Evolutionary conservation across 1,140 invertebrate genomes (phyloP).

Genomic region (Drosophila punjabiensis): DNA sequence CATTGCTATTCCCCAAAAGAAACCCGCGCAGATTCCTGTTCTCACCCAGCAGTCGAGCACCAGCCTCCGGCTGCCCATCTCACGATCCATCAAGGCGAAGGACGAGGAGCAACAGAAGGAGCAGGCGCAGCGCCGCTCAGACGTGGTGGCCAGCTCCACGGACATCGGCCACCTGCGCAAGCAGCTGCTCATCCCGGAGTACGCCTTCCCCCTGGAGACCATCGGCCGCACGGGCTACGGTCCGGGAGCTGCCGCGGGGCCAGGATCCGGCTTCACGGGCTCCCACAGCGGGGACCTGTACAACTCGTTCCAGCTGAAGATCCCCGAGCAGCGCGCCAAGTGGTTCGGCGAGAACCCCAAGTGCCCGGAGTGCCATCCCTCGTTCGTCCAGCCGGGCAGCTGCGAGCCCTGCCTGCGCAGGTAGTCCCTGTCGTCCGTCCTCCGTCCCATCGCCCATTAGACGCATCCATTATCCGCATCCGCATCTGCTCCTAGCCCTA

Average conservation of each 20-base stretch:
- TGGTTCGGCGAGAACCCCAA: slow-evolving; percentile 87
- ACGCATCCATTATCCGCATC: slow-evolving; percentile 44
- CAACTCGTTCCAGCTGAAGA: slow-evolving; percentile 87
- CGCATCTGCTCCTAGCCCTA: slow-evolving; percentile 37
- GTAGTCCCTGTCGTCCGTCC: slow-evolving; percentile 50
- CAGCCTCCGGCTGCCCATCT: slow-evolving; percentile 56
- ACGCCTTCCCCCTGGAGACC: slow-evolving; percentile 86
- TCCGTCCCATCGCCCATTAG: slow-evolving; percentile 53
- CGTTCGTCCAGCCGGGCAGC: slow-evolving; percentile 87
- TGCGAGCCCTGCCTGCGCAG: slow-evolving; percentile 87
- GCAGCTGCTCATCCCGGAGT: slow-evolving; percentile 86
- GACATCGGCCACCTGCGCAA: slow-evolving; percentile 80
- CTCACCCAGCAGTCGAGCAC: slow-evolving; percentile 23
- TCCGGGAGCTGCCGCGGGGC: slow-evolving; percentile 25
- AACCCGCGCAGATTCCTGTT: slow-evolving; percentile 1
- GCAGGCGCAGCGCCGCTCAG: slow-evolving; percentile 52
- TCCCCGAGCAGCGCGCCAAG: slow-evolving; percentile 85
- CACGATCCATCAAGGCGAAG: slow-evolving; percentile 74
- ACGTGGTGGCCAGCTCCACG: slow-evolving; percentile 49
- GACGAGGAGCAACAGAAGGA: slow-evolving; percentile 54
- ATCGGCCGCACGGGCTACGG: slow-evolving; percentile 87
- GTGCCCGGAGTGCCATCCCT: slow-evolving; percentile 88
- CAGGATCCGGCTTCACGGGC: background rate
- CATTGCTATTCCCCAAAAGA: slow-evolving; percentile 31
- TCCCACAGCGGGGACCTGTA: slow-evolving; percentile 85